Base-by-base conservation (phyloP, 2,113 vertebrate species). In the Brachypteracias leptosomus region DNA sequence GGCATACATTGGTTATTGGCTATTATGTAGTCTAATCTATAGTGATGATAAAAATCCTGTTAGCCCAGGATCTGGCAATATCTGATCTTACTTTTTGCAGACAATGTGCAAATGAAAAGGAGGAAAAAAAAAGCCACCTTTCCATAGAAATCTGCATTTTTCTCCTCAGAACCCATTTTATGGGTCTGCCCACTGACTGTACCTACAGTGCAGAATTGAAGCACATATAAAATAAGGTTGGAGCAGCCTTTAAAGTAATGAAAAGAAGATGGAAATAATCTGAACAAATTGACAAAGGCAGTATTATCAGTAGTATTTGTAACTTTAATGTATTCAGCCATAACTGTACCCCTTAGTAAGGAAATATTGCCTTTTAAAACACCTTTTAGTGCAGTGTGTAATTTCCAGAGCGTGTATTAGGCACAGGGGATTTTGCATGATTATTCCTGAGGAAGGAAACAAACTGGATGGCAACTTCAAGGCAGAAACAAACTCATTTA, bases 221-320 rank as follows among this genome's bases (percentile, higher is more conserved):
- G 24, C 24, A 42, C 44, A 31, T 68, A 44, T n/a, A 79, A 85
- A 90, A 21, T 63, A 70, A 94, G 40, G 44, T 33, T 66, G 79
- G 17, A 88, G 71, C 51, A 78, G 81, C 51, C 65, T 85, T 95
- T 84, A 75, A 92, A 81, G 44, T 38, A 61, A 18, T 49, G 49
- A 86, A 77, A 62, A 87, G 55, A 77, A 72, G 58, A 72, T 42
- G 21, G 86, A 90, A 93, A 93, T 78, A 88, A 68, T 90, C n/a
- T 72, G 86, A 90, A 78, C 76, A 79, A 93, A 93, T 92, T 75
- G 70, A 87, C 38, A 81, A 72, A 78, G 76, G 65, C 54, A 88
- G 40, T 57, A 80, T 90, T 83, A 80, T 76, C 59, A 14, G 82
- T 79, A 14, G 82, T 79, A 57, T 86, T 84, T 93, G 70, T 61